phyloP scores from a whole-genome alignment of 2,797 vertebrate species.

The Stomatorhinus walkeri region DNA sequence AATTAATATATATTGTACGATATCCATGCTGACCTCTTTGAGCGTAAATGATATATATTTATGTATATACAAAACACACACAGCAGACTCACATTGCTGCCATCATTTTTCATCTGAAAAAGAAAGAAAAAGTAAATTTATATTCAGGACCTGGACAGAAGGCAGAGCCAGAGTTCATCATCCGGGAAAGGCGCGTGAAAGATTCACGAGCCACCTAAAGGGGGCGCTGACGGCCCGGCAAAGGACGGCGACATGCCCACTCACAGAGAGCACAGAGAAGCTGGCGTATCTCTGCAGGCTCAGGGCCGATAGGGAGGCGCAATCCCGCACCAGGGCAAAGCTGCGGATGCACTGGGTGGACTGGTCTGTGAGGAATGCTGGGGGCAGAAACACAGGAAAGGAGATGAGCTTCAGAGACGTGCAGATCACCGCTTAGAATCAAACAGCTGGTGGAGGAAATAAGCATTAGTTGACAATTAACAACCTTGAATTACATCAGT shows the following conservation, averaged over 20 bases:
- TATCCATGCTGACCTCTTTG: background rate
- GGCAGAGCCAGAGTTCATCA: background rate
- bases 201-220: background rate
- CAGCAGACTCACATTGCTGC: constrained; percentile 12
- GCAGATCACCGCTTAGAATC: background rate
- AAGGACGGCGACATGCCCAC: constrained; percentile 17
- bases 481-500: background rate
- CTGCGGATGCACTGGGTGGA: constrained; percentile 46
- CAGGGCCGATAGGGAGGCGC: constrained; percentile 43
- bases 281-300: constrained; percentile 45
- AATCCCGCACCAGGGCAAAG: constrained; percentile 47
- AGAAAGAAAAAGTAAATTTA: constrained; percentile 1
- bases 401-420: background rate
- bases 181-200: background rate
- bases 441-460: background rate
- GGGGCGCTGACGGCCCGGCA: background rate
- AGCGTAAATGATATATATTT: background rate
- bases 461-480: background rate
- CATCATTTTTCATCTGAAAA: constrained; percentile 5
- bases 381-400: constrained; percentile 11
- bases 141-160: background rate
- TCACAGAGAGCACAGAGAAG: constrained; percentile 50
- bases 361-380: constrained; percentile 60
- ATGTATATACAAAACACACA: background rate
- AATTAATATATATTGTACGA: background rate